Evolutionary conservation across 1,140 invertebrate species (phyloP).

Genomic region (Drosophila erecta): DNA sequence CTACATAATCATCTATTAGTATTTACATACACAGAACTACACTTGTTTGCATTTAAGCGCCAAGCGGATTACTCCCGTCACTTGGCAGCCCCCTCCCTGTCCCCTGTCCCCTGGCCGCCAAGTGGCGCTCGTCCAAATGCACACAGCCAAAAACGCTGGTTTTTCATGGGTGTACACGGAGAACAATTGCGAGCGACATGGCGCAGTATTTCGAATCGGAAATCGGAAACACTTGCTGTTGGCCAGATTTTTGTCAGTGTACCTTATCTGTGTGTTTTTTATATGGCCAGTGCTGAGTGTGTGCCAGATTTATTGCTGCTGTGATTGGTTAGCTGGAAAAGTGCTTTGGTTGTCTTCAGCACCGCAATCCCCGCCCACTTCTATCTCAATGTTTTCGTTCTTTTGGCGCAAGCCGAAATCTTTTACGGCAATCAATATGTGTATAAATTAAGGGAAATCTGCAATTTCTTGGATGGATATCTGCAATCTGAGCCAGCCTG

Average conservation of each 20-base stretch:
- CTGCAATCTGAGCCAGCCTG: constrained; percentile 24
- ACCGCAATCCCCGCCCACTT: constrained; percentile 23
- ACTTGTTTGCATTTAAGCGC: constrained; percentile 81
- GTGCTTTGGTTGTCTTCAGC: constrained; percentile 36
- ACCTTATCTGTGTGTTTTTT: constrained; percentile 16
- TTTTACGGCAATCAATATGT: constrained; percentile 55
- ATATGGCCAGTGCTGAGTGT: constrained; percentile 46
- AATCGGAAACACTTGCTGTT: too few species aligned
- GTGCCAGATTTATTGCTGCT: constrained; percentile 55
- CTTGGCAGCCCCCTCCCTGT: constrained; percentile 24
- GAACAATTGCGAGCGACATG: not conserved
- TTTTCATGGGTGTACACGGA: constrained; percentile 8
- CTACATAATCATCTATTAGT: constrained; percentile 82
- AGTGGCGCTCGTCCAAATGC: not conserved
- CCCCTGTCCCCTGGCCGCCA: not conserved
- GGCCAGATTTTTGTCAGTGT: not conserved
- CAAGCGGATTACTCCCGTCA: constrained; percentile 73
- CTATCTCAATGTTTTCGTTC: constrained; percentile 14
- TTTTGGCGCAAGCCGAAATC: constrained; percentile 36
- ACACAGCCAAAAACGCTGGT: constrained; percentile 18
- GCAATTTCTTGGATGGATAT: constrained; percentile 37
- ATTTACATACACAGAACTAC: constrained; percentile 82
- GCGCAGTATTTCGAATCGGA: too few species aligned
- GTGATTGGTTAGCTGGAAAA: constrained; percentile 55
- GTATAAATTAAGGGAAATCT: constrained; percentile 56